Evolutionary conservation across 2,797 vertebrate genomes (phyloP).

Genomic region (Notamacropus eugenii): DNA sequence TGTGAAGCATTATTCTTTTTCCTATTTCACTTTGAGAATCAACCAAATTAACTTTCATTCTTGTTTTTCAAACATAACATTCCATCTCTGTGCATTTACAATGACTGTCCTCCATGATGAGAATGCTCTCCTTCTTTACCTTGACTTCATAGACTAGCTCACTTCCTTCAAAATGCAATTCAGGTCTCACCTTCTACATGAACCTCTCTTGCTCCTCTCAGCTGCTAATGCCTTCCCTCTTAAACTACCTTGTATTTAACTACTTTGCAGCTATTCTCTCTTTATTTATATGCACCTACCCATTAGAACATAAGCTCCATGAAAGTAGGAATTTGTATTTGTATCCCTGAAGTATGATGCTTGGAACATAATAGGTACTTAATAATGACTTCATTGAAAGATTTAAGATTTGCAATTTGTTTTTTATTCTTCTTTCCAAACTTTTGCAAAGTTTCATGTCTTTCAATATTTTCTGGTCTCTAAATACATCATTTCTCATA

Average conservation of each 20-base stretch:
- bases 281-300: background rate
- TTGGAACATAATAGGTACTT: background rate
- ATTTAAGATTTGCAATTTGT: background rate
- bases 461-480: background rate
- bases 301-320: background rate
- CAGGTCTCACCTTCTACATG: background rate
- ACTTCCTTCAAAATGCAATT: background rate
- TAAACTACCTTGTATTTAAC: background rate
- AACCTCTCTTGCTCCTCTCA: background rate
- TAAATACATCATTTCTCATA: background rate
- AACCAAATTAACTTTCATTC: background rate
- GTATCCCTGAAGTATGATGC: accelerated
- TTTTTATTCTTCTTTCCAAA: background rate
- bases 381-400: background rate
- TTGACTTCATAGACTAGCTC: background rate
- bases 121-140: background rate
- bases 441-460: too few species aligned
- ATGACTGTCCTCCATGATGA: background rate
- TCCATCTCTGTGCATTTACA: background rate
- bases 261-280: background rate
- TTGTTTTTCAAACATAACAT: background rate
- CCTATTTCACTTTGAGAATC: background rate
- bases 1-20: background rate
- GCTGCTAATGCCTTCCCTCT: background rate
- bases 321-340: accelerated